phyloP scores from a whole-genome alignment of 23 tunicate species.

The Trididemnum miniatum region DNA sequence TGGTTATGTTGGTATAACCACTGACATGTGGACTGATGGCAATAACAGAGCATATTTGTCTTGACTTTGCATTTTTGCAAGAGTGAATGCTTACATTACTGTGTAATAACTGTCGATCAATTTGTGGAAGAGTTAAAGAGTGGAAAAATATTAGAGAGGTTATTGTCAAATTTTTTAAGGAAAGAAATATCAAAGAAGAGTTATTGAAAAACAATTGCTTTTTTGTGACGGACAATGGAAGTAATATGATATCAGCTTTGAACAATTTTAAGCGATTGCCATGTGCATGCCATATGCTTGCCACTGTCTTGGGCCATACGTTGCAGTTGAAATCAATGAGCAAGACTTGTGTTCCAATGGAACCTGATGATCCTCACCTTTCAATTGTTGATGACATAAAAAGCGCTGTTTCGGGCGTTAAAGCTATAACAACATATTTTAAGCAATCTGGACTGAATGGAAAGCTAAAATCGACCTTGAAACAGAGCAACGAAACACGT shows the following conservation, averaged over 20 bases:
- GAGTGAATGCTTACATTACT: neutral
- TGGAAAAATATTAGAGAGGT: neutral
- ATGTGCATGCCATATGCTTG: slow-evolving; percentile 9
- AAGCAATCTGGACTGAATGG: neutral
- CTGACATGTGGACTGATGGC: neutral
- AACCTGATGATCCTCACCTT: neutral
- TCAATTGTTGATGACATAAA: neutral
- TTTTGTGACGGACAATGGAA: slow-evolving; percentile 8
- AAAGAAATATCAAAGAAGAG: neutral
- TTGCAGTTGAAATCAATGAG: neutral
- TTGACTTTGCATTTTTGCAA: neutral
- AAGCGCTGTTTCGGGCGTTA: neutral
- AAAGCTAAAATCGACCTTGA: neutral
- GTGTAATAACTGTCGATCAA: neutral
- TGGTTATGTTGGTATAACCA: neutral
- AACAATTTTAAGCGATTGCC: neutral
- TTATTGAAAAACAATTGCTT: neutral
- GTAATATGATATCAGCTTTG: neutral
- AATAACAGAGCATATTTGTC: neutral
- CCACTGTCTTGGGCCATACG: neutral
- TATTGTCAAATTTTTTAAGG: neutral
- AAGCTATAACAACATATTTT: neutral
- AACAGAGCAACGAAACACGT: slow-evolving; percentile 5
- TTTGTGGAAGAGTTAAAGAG: neutral
- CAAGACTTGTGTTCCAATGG: neutral